phyloP scores from a whole-genome alignment of 1,140 invertebrate genomes.

The Megalopta genalis region DNA sequence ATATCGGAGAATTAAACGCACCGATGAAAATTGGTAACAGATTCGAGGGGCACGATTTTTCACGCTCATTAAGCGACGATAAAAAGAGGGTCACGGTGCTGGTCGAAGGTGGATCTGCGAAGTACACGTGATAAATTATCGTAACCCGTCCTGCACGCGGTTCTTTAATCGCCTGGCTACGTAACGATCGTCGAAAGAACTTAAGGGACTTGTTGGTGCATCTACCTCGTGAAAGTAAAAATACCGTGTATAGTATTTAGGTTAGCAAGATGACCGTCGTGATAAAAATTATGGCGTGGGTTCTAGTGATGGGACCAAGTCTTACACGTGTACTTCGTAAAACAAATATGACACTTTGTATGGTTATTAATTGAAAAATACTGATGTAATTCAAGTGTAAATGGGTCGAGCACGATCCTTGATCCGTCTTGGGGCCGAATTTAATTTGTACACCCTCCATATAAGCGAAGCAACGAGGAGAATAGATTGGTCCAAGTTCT shows the following conservation, averaged over 20 bases:
- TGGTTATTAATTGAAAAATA: too few species aligned
- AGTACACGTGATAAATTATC: conserved; percentile 58
- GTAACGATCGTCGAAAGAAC: conserved; percentile 57
- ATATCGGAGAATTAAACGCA: background rate
- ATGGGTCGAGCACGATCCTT: too few species aligned
- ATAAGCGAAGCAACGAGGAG: too few species aligned
- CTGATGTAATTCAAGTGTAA: too few species aligned
- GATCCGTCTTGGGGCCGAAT: too few species aligned
- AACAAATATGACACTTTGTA: too few species aligned
- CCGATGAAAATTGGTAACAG: conserved; percentile 18
- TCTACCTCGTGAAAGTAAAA: conserved; percentile 64
- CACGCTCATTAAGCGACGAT: conserved; percentile 1
- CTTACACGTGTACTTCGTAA: too few species aligned
- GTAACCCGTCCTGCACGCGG: conserved; percentile 40
- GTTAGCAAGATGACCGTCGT: conserved; percentile 48
- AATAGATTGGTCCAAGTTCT: too few species aligned
- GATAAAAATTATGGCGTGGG: conserved; percentile 43
- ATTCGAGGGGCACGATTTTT: background rate
- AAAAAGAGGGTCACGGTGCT: background rate
- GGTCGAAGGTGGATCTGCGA: conserved; percentile 8
- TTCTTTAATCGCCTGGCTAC: conserved; percentile 50
- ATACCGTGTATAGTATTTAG: conserved; percentile 43
- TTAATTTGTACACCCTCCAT: too few species aligned
- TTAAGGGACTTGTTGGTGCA: conserved; percentile 47
- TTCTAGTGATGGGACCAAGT: conserved; percentile 1